phyloP scores from a whole-genome alignment of 1,140 invertebrate genomes.

The Popillia japonica region DNA sequence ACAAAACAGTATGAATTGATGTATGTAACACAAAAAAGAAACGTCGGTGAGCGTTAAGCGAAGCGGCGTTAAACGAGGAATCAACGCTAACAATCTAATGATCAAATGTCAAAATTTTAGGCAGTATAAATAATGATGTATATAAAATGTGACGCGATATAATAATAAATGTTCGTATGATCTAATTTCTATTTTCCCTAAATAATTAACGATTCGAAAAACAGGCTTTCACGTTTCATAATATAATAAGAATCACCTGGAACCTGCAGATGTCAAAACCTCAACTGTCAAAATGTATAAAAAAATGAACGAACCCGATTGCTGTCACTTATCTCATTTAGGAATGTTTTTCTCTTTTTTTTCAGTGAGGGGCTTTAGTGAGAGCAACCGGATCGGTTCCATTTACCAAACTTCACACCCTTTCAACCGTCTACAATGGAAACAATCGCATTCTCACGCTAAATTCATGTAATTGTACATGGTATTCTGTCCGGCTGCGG shows the following conservation, averaged over 20 bases:
- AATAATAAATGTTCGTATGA: background rate
- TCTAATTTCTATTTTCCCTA: background rate
- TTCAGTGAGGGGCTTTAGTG: background rate
- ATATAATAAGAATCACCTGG: background rate
- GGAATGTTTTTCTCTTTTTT: background rate
- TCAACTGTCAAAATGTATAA: background rate
- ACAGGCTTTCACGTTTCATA: background rate
- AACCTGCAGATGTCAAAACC: background rate
- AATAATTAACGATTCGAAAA: background rate
- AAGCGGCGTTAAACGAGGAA: too few species aligned
- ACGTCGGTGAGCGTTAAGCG: too few species aligned
- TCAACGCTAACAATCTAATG: too few species aligned
- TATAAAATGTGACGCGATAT: background rate
- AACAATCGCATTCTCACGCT: conserved; percentile 22
- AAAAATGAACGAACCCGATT: background rate
- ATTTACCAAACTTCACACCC: background rate
- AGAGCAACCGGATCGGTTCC: background rate
- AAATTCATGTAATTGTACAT: conserved; percentile 30
- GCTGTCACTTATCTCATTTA: background rate
- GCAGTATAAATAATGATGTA: background rate
- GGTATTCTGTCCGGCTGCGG: background rate
- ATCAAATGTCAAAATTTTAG: too few species aligned
- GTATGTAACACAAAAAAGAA: too few species aligned
- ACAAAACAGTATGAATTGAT: too few species aligned
- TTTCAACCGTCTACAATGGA: conserved; percentile 5